Percentiles rank a stretch among this genome's conserved stretches.
Conservation (phyloP, 92 coral and sea anemone genomes). For the Muricea muricata region DNA sequence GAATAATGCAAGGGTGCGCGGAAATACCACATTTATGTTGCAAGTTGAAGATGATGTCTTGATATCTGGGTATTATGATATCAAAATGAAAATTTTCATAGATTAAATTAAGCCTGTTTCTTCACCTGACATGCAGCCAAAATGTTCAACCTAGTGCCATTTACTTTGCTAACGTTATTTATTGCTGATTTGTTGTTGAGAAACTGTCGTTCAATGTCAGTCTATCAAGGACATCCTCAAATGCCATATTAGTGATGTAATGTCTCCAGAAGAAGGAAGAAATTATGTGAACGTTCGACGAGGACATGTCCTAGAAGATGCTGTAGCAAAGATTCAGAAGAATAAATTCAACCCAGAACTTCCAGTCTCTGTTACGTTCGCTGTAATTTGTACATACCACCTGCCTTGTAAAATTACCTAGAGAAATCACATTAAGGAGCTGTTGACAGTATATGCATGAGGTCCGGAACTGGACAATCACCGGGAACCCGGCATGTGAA, state of each 20-base stretch:
- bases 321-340: slow-evolving; percentile 13
- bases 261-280: slow-evolving; percentile 22
- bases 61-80: no score
- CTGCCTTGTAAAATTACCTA: not conserved
- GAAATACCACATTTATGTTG: no score
- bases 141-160: no score
- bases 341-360: slow-evolving; percentile 17
- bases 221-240: slow-evolving; percentile 30
- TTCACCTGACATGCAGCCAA: not conserved
- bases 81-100: no score
- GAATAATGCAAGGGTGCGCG: no score
- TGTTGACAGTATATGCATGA: not conserved
- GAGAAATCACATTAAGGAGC: not conserved
- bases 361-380: slow-evolving; percentile 34
- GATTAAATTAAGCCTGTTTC: no score
- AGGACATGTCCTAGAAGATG: slow-evolving; percentile 32
- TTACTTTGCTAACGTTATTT: no score
- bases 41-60: no score
- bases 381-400: not conserved
- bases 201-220: slow-evolving; percentile 6
- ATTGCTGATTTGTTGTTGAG: slow-evolving; percentile 7
- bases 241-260: slow-evolving; percentile 10
- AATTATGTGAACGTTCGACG: slow-evolving; percentile 30
- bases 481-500: not conserved
- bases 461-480: not conserved